Evolutionary conservation across 2,888 invertebrate genomes (phyloP).

Genomic region (Holacanthella duospinosa): DNA sequence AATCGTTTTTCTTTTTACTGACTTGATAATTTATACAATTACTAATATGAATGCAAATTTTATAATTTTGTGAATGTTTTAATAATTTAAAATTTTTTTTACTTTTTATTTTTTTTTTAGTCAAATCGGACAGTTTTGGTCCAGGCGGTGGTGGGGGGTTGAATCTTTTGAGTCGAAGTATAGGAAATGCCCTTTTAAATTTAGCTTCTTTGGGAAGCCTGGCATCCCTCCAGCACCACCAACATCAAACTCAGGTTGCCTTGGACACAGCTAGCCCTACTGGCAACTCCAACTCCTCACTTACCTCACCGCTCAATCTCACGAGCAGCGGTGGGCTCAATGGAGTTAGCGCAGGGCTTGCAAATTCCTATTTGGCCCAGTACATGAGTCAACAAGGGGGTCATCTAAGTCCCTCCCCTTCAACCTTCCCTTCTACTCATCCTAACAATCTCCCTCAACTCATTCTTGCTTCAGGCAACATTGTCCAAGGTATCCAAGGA

Average conservation of each 20-base stretch:
- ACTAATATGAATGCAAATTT: no score
- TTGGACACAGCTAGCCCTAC: conserved; percentile 2
- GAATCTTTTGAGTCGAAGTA: conserved; percentile 15
- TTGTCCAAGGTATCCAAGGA: conserved; percentile 84
- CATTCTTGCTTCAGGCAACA: conserved; percentile 79
- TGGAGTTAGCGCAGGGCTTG: conserved; percentile 15
- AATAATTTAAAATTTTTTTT: no score
- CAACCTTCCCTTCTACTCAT: conserved; percentile 12
- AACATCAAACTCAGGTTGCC: conserved; percentile 7
- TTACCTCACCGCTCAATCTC: conserved; percentile 15
- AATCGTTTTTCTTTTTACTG: no score
- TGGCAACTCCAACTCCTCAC: conserved; percentile 19
- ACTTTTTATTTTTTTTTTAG: no score
- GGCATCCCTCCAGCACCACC: conserved; percentile 53
- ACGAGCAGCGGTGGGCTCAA: conserved; percentile 10
- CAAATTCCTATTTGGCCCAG: conserved; percentile 21
- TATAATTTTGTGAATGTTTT: no score
- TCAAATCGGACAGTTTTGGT: conserved; percentile 37
- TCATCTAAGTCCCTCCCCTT: background rate
- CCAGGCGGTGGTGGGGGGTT: conserved; percentile 8
- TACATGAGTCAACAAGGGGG: conserved; percentile 18
- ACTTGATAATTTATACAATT: no score
- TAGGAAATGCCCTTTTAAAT: conserved; percentile 46
- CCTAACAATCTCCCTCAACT: conserved; percentile 64
- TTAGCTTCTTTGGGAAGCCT: conserved; percentile 69